Evolutionary conservation across 2,888 invertebrate species (phyloP), one percentile per base, ranked within the genome.

Genomic region (Trilocha varians): DNA sequence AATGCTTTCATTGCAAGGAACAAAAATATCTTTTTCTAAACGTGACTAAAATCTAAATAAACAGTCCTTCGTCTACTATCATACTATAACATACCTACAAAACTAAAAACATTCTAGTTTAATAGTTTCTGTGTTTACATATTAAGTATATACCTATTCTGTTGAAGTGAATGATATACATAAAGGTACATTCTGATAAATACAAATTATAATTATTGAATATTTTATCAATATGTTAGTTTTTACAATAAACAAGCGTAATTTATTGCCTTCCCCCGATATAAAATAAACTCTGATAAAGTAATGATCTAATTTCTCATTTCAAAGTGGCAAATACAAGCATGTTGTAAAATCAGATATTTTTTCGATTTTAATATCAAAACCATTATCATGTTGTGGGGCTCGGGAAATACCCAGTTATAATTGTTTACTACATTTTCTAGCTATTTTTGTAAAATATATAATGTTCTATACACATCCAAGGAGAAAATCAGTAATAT

Each of bases 261-360:
- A 87, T 88, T 87, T 87, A 88, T 89, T 89, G 90, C 90, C 89
- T 89, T 89, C 89, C 90, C 89, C 89, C 87, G 83, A 42, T 39
- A 42, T 39, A 39, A 42, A 34, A 42, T 35, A 25, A 16, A 34
- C 11, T 25, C 25, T 9, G 18, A 38, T 35, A 35, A 32, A 32
- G 38, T 42, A 39, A 34, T 32, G 33, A 16, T 38, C 17, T 25
- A 6, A 25, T 9, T 25, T 25, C 11, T 25, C 6, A 25, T 25
- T 25, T 25, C 25, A 25, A 25, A 25, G 25, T 25, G 25, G 25
- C 25, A 25, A 25, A 25, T 25, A 25, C 25, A 25, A 25, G 25
- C 25, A 11, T 11, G 25, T 25, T 11, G 25, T 25, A 25, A 25
- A 9, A 11, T 25, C 25, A 11, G 25, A 11, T 25, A 11, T 25